Percentiles rank a stretch among this genome's conserved stretches.
Conservation (phyloP, 2,797 vertebrate genomes). For the Muraenolepis orangiensis region DNA sequence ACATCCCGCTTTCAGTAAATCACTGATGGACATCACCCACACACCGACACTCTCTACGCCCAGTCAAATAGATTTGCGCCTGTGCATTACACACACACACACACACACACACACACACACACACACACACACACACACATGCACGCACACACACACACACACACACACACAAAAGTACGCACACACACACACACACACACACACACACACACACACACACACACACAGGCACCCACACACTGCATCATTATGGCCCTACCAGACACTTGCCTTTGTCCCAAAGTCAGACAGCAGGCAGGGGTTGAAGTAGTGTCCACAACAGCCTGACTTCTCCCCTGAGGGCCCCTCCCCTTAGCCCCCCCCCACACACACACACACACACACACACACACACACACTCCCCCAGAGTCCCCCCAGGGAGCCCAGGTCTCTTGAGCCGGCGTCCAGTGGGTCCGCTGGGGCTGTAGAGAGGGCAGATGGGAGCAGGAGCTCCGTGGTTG, state of each 20-base stretch:
- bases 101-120: conserved; percentile 24
- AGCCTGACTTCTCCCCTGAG: conserved; percentile 58
- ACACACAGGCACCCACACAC: conserved; percentile 27
- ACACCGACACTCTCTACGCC: conserved; percentile 48
- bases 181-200: conserved; percentile 29
- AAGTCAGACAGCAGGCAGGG: conserved; percentile 58
- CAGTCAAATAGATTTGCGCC: conserved; percentile 42
- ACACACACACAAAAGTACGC: conserved; percentile 25
- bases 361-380: too few relatives aligned
- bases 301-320: conserved; percentile 42
- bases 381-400: neutral
- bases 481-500: conserved; percentile 4
- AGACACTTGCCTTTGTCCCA: conserved; percentile 46
- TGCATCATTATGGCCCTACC: conserved; percentile 39
- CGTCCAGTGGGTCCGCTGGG: conserved; percentile 6
- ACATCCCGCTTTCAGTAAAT: neutral
- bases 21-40: conserved; percentile 25
- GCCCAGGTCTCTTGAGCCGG: conserved; percentile 54
- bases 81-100: neutral
- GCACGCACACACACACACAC: conserved; percentile 17
- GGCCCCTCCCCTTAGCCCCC: conserved; percentile 31
- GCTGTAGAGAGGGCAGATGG: conserved; percentile 61
- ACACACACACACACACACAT: conserved; percentile 22
- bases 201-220: conserved; percentile 19
- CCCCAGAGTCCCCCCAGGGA: conserved; percentile 56